Evolutionary conservation across 2,113 vertebrate species (phyloP), one percentile per base, ranked within the genome.

Genomic region (Passer domesticus): DNA sequence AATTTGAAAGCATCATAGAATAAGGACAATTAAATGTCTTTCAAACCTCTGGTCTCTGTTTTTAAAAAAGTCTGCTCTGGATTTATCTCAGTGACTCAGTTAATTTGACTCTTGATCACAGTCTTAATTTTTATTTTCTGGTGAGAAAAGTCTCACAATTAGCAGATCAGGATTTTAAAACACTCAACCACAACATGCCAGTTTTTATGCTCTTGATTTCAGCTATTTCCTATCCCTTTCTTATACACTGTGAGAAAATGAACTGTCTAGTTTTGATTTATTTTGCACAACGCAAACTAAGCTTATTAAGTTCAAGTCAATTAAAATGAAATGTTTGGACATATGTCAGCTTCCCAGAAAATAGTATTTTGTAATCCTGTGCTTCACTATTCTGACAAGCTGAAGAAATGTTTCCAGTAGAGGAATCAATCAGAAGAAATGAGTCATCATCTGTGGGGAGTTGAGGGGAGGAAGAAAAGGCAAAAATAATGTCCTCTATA

Each of bases 391-490:
- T 53, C 47, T 64, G 76, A 23, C 24, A 64, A 53, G 60, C 19
- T 64, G 59, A 79, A 55, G 31, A 66, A 79, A 35, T 30, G 39
- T 66, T 79, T 66, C 15, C 49, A 35, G 31, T 30, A 44, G 76
- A 55, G 20, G 39, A 79, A 55, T 66, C 49, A 35, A 53, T 79
- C 60, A 53, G 24, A 79, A 53, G 60, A 66, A 44, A 44, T 44
- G 19, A 66, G 44, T 44, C 49, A 17, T 52, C 30, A 44, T 53
- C 39, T 66, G 31, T 11, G 60, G 49, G 24, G 37, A 78, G 37
- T 28, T n/a, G 37, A 4, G 15, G 5, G 11, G 14, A 4, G 4
- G 3, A 5, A 7, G 6, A 6, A 58, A 56, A n/a, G 18, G 60
- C 25, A 55, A 44, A 79, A 66, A 55, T 53, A 30, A 11, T 44